Evolutionary conservation across 2,888 invertebrate species (phyloP), one percentile per base, ranked within the genome.

Genomic region (Amphipoea lucens): DNA sequence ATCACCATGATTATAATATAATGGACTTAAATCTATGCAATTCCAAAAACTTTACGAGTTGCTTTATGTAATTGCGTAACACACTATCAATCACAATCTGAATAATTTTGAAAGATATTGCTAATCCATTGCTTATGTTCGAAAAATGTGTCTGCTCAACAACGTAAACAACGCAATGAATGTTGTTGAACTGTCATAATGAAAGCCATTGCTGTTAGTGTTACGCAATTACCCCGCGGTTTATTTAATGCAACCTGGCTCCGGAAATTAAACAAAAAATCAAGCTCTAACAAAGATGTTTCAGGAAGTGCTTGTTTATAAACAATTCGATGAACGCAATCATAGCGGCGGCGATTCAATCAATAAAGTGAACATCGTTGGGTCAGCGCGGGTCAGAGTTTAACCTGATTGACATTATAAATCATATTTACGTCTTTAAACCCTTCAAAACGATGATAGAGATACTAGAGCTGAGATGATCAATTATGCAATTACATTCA

Each of bases 351-450:
- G 79, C 84, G 70, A 86, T 85, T 89, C 90, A 88, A 90, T 90
- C 90, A 86, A 88, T 87, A 87, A 80, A 80, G 74, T 48, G 74
- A 9, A 78, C 88, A 72, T 78, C 76, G 79, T 48, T 68, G 82
- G 90, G 87, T 88, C 87, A 85, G 85, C 83, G 85, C 81, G 84
- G 89, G 89, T 77, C 92, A 87, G 81, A 88, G 90, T 91, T 90
- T 90, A 92, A 92, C 88, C 85, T 82, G 87, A 91, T 93, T 93
- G 92, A 92, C 89, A 85, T 90, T 84, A 88, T 79, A 87, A 83
- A 79, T 85, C 76, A 83, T 70, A 85, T 87, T 81, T 54, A 82
- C 76, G 83, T 82, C 79, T 78, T 51, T 79, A 75, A 83, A 76
- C 83, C 86, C 82, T 84, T 83, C 80, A 68, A 75, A 66, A 63